These are phyloP conservation scores for Calliscelio sp. DNA, from an alignment of 2,888 invertebrate species.

Conservation along the genomic window DNA sequence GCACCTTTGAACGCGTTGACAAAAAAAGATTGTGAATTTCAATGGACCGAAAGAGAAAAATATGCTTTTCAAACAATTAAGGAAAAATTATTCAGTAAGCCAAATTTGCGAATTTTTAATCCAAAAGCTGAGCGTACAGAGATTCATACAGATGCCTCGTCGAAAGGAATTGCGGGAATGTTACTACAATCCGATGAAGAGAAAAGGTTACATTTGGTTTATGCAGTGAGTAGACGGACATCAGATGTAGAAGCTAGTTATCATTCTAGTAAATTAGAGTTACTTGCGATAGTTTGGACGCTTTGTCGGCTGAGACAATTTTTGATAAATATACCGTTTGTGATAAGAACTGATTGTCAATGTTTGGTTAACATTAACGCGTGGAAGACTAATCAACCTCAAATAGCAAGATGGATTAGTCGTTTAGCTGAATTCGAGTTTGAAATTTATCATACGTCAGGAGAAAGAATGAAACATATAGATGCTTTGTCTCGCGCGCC, in stretches of 20 bases:
- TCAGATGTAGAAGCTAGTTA: conserved; percentile 49
- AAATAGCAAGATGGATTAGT: background rate
- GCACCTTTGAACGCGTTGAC: conserved; percentile 74
- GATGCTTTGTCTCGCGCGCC: conserved; percentile 4
- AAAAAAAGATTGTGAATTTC: background rate
- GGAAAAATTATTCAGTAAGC: conserved; percentile 2
- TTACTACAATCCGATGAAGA: conserved; percentile 71
- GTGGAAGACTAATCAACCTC: background rate
- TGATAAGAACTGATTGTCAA: conserved; percentile 53
- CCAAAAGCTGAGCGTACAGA: background rate
- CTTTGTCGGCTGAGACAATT: conserved; percentile 55
- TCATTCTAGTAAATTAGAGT: conserved; percentile 67
- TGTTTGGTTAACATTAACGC: background rate
- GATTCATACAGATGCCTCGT: conserved; percentile 31
- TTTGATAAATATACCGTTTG: conserved; percentile 61
- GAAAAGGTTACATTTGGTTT: conserved; percentile 70
- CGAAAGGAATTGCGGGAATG: conserved; percentile 76
- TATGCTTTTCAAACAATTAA: conserved; percentile 15
- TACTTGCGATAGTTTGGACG: conserved; percentile 64
- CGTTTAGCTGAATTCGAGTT: conserved; percentile 7
- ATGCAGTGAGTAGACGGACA: conserved; percentile 67
- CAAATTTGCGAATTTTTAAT: conserved; percentile 11
- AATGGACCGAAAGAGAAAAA: background rate
- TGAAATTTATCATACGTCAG: conserved; percentile 1
- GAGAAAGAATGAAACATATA: conserved; percentile 7